Conservation (phyloP, 2,113 vertebrate species). For the Xiphophorus maculatus region DNA sequence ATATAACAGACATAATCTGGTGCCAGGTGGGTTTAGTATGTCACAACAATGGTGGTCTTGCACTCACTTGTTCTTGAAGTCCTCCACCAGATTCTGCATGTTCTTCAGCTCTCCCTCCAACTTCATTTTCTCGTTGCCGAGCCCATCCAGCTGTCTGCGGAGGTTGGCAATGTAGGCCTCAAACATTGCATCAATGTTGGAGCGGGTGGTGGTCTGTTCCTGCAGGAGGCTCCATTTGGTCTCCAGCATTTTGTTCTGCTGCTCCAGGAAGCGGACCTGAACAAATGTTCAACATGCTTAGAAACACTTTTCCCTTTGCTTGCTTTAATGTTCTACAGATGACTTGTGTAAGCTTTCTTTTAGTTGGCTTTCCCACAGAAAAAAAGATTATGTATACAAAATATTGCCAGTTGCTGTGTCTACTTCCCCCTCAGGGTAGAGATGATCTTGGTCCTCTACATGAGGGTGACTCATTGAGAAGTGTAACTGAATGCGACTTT, state of each 20-base stretch:
- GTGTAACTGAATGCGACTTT: neutral
- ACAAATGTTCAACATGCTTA: slow-evolving; percentile 11
- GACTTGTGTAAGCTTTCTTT: slow-evolving; percentile 27
- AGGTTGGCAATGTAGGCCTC: slow-evolving; percentile 88
- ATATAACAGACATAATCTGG: neutral
- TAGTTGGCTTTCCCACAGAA: slow-evolving; percentile 38
- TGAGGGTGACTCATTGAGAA: neutral
- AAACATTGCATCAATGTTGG: slow-evolving; percentile 87
- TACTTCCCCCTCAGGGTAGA: slow-evolving; percentile 6
- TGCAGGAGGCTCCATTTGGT: slow-evolving; percentile 94
- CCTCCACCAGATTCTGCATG: slow-evolving; percentile 90
- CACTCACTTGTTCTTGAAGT: slow-evolving; percentile 93
- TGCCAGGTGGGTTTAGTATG: neutral
- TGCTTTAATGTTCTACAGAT: neutral
- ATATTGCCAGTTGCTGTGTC: neutral
- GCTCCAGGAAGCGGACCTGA: slow-evolving; percentile 92
- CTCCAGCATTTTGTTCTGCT: slow-evolving; percentile 97
- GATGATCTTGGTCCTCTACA: neutral
- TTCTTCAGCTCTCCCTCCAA: slow-evolving; percentile 89
- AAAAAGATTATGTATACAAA: slow-evolving; percentile 9
- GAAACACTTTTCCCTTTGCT: neutral
- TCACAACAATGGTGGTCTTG: neutral
- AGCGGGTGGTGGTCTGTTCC: slow-evolving; percentile 82
- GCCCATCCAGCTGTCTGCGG: slow-evolving; percentile 85
- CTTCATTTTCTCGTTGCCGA: slow-evolving; percentile 85